Base-by-base conservation (phyloP, 2,113 vertebrate species). In the Speoplatyrhinus poulsoni region DNA sequence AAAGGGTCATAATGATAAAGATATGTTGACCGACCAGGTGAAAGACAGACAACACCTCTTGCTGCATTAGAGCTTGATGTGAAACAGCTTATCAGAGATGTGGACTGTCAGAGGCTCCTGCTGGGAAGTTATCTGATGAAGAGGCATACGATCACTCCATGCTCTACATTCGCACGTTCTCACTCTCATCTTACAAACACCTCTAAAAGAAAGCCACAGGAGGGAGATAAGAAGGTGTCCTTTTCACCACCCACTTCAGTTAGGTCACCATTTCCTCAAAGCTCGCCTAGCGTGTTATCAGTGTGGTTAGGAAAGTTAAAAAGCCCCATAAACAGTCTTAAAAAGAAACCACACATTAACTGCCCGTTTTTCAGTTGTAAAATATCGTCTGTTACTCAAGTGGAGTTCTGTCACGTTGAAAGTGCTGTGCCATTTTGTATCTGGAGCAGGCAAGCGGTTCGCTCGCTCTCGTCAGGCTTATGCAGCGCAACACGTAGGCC, bases 381-480 rank as follows among this genome's bases (percentile, higher is more conserved):
- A 76, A 84, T 82, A 75, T 71, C 77, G 70, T 83, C 81, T 83
- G 65, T 83, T 81, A 69, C 79, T 87, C 83, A 85, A 76, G 72
- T 75, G 65, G 80, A 73, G 79, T 69, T 82, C 75, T 82, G 73
- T 84, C 46, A 77, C 75, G 83, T 86, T 84, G 84, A 75, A 76
- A 80, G 78, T 78, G 76, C 85, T 73, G 81, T 84, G 86, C 76
- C 85, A 79, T 85, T 86, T 89, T 88, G 87, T 88, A 86, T 88
- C 81, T 83, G 83, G 79, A 71, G 81, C 77, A 83, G 79, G 62
- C 72, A 85, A 41, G 36, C 32, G 26, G 81, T 81, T 81, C 83
- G 85, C 79, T 78, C 85, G 82, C 82, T 82, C 52, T 88, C 88
- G 86, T 90, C 90, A 91, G 79, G 86, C 81, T 79, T 75, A 63